Base-by-base conservation (phyloP, 2,888 invertebrate species). In the Diaprepes abbreviatus region DNA sequence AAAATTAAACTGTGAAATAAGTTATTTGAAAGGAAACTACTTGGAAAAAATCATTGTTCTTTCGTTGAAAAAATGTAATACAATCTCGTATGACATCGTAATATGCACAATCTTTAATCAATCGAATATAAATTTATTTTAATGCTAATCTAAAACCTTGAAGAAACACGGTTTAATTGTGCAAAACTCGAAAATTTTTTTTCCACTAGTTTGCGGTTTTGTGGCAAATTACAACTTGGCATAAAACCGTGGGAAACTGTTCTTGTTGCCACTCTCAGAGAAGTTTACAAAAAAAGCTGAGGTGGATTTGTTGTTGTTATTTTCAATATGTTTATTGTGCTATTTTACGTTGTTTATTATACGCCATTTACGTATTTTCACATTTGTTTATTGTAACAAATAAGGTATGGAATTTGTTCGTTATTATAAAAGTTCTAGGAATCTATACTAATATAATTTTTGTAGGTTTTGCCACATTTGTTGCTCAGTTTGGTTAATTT, bases 231-330 rank as follows among this genome's bases (percentile, higher is more conserved):
- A 55, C 64, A 43, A 54, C 57, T 65, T 55, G 6, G 57, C 65
- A 65, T 9, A 65, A 65, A 65, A 65, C 48, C 65, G 65, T 65
- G 65, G 48, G 65, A 65, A 65, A 17, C 57, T 43, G 57, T 48
- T 65, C 65, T 57, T 55, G 45, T 33, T 19, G 21, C 28, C 65
- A 55, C 57, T 65, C 65, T 57, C 65, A 65, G 65, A 64, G 28
- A 24, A 31, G n/a, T 24, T 50, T 31, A 16, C 14, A 14, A 38
- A 28, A 58, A 58, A 43, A 36, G 58, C 58, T 58, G 58, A 58
- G 43, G 28, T 50, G 7, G 48, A 28, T 50, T 45, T 24, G 45
- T 50, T 50, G 48, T 50, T 50, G 43, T 43, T 43, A 21, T 43
- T 12, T 28, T 50, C 14, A 50, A 28, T 50, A 28, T 50, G 48